Evolutionary conservation across 2,888 invertebrate species (phyloP).

Genomic region (Hecatera dysodea): DNA sequence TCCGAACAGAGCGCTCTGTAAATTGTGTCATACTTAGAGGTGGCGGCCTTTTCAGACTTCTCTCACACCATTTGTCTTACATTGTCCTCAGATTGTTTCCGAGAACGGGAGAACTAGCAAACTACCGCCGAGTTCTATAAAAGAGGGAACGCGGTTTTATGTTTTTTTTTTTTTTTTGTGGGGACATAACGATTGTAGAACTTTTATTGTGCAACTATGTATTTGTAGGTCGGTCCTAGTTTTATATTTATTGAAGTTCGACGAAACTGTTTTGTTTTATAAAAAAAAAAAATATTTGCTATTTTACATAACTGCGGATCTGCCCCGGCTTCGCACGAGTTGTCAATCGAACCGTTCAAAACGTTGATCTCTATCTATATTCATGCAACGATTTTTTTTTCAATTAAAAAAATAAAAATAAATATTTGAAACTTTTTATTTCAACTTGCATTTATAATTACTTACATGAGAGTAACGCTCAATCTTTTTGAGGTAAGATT

Average conservation of each 20-base stretch:
- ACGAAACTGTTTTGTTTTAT: not conserved
- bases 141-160: conserved; percentile 14
- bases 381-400: too few relatives aligned
- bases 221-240: not conserved
- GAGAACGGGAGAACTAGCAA: conserved; percentile 41
- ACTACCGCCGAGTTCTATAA: conserved; percentile 53
- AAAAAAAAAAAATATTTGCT: too few relatives aligned
- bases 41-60: conserved; percentile 18
- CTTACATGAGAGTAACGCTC: too few relatives aligned
- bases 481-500: too few relatives aligned
- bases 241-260: conserved; percentile 18
- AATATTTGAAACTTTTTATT: too few relatives aligned
- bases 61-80: conserved; percentile 60
- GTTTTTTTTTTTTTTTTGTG: conserved; percentile 41
- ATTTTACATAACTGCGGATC: not conserved
- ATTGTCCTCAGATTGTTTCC: conserved; percentile 60
- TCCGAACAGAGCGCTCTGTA: conserved; percentile 14
- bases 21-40: conserved; percentile 25
- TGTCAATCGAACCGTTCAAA: not conserved
- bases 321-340: not conserved
- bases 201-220: conserved; percentile 32
- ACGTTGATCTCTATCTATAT: too few relatives aligned
- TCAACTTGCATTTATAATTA: too few relatives aligned
- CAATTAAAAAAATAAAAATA: too few relatives aligned
- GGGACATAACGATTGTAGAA: conserved; percentile 22